Base-by-base conservation (phyloP, 2,888 invertebrate genomes). In the Cosmopolites sordidus region DNA sequence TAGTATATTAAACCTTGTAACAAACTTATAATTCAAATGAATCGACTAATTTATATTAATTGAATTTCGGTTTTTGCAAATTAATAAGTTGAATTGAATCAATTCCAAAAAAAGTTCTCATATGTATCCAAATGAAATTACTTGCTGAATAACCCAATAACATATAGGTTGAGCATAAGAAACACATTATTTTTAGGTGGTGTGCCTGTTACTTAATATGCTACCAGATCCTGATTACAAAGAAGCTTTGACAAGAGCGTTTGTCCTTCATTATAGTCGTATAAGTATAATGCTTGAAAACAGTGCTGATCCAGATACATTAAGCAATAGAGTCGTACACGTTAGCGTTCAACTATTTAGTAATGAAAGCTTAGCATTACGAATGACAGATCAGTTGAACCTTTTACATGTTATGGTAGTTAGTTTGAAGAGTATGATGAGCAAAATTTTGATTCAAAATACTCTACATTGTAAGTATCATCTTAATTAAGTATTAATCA, bases 261-360 rank as follows among this genome's bases (percentile, higher is more conserved):
- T 98, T 76, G 95, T 97, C 58, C 82, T 93, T 75, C 97, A 97
- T 78, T 98, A 98, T 76, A 92, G 92, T 60, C 84, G 95, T 66
- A 94, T 96, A 65, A 92, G 95, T 14, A 85, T 89, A 65, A 92
- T 96, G 73, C 79, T 98, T 56, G 91, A 92, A 69, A 82, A 83
- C 66, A 89, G 91, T 0, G 78, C 79, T 9, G 92, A 93, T 78
- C 90, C 92, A 0, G 94, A 95, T 72, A 92, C 90, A 2, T 78
- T 97, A 2, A 93, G 94, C 66, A 96, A 96, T 78, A 83, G 96
- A 43, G 94, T 98, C 1, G 96, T 98, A 1, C 98, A 98, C 75
- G 95, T 98, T 76, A 94, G 93, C 66, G 98, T 98, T 2, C 89
- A 98, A 76, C 77, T 98, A 51, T 96, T 98, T 78, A 92, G 92